Evolutionary conservation across 2,888 invertebrate genomes (phyloP), one percentile per base, ranked within the genome.

Genomic region (Acanthosepion esculentum): DNA sequence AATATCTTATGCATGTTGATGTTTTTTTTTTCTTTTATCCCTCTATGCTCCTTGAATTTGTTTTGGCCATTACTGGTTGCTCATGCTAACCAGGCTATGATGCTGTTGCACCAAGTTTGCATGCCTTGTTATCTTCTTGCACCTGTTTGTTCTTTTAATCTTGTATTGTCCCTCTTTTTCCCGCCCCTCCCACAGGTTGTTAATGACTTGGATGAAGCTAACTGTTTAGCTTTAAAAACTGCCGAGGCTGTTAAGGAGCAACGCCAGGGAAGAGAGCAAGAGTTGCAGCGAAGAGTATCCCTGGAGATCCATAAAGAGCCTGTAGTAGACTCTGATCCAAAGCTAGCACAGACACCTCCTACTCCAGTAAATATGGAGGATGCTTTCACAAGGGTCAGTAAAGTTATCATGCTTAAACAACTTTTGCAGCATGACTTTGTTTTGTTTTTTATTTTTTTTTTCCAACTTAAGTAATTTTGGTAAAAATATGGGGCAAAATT

Each of bases 201-300:
- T 94, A 94, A 95, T 94, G 96, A 96, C 64, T 94, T 95, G 91
- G 96, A 96, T 23, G 96, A 96, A 48, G 95, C 96, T 91, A 96
- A 95, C 93, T 95, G 95, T 59, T 95, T 96, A 92, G 96, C 96
- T 94, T 94, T 96, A 55, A 95, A 96, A 95, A 96, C 96, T 78
- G 96, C 96, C 18, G 97, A 96, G 95, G 95, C 96, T 26, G 96
- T 96, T 55, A 95, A 96, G 92, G 96, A 96, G 94, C 96, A 96
- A 95, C 94, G 96, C 48, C 96, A 95, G 91, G 95, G 95, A 93
- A 94, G 96, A 94, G 95, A 95, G 92, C 59, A 94, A 50, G 95
- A 95, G 94, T 48, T 94, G 55, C 94, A 94, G 94, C 94, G 55
- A 64, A 94, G 59, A 55, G 94, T 55, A 41, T 55, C 94, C 64